Base-by-base conservation (phyloP, 2,113 vertebrate genomes). In the Shinisaurus crocodilurus region DNA sequence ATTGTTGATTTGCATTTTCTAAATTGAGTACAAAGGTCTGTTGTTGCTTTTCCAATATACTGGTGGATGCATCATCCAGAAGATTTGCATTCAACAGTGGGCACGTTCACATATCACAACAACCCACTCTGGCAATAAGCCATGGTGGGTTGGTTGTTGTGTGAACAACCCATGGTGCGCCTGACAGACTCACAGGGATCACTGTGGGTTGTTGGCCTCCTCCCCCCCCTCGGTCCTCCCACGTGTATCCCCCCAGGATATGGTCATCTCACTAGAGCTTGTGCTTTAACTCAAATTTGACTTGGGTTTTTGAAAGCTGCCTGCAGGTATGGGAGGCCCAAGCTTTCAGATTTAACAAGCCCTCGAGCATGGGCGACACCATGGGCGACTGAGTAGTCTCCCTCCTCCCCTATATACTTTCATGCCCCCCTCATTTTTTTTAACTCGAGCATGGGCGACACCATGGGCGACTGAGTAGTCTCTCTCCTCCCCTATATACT, bases 401-500 rank as follows among this genome's bases (percentile, higher is more conserved):
- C 48, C 34, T 0, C 1, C 6, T 43, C 18, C 54, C 54, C 54
- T 54, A 54, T 54, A 3, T 12, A 54, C 54, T 12, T 54, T 6
- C 54, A 54, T 6, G 13, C 54, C 13, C 13, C 54, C 54, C 54
- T 54, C 7, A 5, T 54, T 54, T 54, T 6, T 54, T 54, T 54
- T 54, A 54, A 54, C 7, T 5, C 18, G 3, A 79, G 7, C 4
- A 32, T n/a, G 13, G 54, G 54, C 7, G 54, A 54, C 7, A 54
- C 54, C 13, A 54, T 54, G 54, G 29, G 12, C 6, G 20, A 37
- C 50, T 45, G 23, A 1, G 16, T 25, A n/a, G 57, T 89, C 34
- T 27, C 15, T 40, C 34, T 0, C 1, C 6, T 43, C 18, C 54
- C 54, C 54, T 54, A 54, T 54, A 3, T 12, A 54, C 54, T 12